Evolutionary conservation across 37 sponge, comb jelly and placozoan species (phyloP).

Genomic region (Lycopodina hypogea): DNA sequence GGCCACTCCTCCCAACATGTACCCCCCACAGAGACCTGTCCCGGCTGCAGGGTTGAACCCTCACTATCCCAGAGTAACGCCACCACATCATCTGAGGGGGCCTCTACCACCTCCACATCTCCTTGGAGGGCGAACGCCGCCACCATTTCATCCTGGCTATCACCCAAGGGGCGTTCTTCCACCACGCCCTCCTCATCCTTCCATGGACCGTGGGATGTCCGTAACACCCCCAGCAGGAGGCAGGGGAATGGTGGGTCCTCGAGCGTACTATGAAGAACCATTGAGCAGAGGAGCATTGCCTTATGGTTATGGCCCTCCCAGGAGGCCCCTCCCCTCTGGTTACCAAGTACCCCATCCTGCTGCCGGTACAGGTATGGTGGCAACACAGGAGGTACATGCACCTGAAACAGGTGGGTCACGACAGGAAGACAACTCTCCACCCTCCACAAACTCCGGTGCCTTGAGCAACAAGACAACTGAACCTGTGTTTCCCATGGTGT

Average conservation of each 20-base stretch:
- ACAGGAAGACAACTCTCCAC: too few species aligned
- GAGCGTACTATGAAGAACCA: too few species aligned
- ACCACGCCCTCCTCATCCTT: neutral
- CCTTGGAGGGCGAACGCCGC: neutral
- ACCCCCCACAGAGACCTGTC: neutral
- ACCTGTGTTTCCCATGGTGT: too few species aligned
- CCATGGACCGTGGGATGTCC: neutral
- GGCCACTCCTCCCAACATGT: neutral
- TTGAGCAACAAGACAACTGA: too few species aligned
- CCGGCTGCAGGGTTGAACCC: neutral
- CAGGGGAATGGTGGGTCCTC: neutral
- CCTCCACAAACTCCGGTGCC: too few species aligned
- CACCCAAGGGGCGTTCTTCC: neutral
- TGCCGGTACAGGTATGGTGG: too few species aligned
- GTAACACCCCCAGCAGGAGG: neutral
- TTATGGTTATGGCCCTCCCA: neutral
- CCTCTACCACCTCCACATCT: neutral
- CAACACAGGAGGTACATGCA: too few species aligned
- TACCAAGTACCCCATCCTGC: too few species aligned
- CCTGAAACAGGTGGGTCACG: too few species aligned
- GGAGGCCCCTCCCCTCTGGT: too few species aligned
- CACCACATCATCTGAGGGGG: neutral
- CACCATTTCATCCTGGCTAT: neutral
- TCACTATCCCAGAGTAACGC: neutral
- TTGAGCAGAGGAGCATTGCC: too few species aligned